These are phyloP conservation scores for Porites evermanni DNA, from an alignment of 92 coral and sea anemone genomes.

Conservation along the genomic window DNA sequence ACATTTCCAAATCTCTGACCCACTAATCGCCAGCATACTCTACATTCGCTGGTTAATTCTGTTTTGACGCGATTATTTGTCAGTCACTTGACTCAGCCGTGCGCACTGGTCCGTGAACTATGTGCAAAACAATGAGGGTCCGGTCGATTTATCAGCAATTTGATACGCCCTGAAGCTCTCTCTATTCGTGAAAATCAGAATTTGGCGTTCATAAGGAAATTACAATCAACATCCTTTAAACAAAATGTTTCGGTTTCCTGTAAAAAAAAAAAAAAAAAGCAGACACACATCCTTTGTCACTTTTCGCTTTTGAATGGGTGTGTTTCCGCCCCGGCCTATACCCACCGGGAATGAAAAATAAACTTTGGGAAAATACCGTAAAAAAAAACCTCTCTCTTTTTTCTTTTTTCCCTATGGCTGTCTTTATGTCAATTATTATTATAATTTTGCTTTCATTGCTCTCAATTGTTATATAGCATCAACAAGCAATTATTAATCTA, in stretches of 20 bases:
- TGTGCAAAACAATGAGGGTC: slow-evolving; percentile 36
- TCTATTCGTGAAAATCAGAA: slow-evolving; percentile 12
- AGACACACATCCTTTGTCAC: no score
- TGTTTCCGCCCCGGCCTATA: no score
- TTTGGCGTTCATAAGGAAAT: slow-evolving; percentile 15
- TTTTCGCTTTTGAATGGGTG: no score
- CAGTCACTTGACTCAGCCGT: slow-evolving; percentile 41
- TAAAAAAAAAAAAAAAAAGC: background rate
- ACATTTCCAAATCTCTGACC: slow-evolving; percentile 17
- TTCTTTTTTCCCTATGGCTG: no score
- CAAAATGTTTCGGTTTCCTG: slow-evolving; percentile 10
- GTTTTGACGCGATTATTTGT: slow-evolving; percentile 57
- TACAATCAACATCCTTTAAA: slow-evolving; percentile 28
- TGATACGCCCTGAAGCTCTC: slow-evolving; percentile 47
- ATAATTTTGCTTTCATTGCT: no score
- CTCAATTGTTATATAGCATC: no score
- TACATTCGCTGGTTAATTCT: slow-evolving; percentile 19
- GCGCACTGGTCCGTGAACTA: slow-evolving; percentile 43
- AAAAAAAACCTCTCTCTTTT: no score
- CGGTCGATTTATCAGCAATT: slow-evolving; percentile 41
- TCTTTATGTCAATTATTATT: no score
- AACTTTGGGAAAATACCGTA: no score
- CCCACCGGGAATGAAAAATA: no score
- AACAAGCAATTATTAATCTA: no score
- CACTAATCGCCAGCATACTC: slow-evolving; percentile 27